phyloP scores from a whole-genome alignment of 2,888 invertebrate species.

The Antitype chi region DNA sequence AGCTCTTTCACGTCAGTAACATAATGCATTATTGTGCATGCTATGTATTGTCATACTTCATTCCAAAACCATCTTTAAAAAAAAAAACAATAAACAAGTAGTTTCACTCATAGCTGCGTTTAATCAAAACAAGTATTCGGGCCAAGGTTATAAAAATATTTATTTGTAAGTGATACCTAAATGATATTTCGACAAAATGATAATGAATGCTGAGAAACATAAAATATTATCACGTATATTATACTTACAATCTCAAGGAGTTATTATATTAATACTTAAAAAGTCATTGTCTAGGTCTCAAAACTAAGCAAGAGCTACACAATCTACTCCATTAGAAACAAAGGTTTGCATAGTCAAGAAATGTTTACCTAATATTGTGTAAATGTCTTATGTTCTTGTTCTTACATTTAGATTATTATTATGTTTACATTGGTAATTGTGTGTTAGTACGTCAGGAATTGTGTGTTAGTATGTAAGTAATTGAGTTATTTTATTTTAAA shows the following conservation, averaged over 20 bases:
- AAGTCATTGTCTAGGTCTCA: neutral
- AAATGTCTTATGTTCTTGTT: neutral
- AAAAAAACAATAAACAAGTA: neutral
- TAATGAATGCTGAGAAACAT: neutral
- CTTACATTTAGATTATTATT: no score
- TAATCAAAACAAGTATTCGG: conserved; percentile 10
- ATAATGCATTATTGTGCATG: neutral
- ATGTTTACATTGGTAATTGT: no score
- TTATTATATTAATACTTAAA: neutral
- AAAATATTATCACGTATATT: neutral
- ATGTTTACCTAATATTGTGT: neutral
- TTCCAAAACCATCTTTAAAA: no score
- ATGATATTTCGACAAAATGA: conserved; percentile 2
- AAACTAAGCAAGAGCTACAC: neutral
- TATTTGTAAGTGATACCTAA: neutral
- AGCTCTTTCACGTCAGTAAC: neutral
- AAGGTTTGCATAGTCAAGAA: neutral
- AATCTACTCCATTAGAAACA: neutral
- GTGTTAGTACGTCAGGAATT: no score
- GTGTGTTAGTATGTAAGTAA: no score
- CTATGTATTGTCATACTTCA: neutral
- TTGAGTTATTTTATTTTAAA: no score
- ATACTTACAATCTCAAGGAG: neutral
- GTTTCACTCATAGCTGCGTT: neutral
- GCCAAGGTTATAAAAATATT: conserved; percentile 31